Percentiles rank a stretch among this genome's conserved stretches.
Evolutionary conservation across 2,888 invertebrate genomes (phyloP).

Genomic region (Platycnemis pennipes): DNA sequence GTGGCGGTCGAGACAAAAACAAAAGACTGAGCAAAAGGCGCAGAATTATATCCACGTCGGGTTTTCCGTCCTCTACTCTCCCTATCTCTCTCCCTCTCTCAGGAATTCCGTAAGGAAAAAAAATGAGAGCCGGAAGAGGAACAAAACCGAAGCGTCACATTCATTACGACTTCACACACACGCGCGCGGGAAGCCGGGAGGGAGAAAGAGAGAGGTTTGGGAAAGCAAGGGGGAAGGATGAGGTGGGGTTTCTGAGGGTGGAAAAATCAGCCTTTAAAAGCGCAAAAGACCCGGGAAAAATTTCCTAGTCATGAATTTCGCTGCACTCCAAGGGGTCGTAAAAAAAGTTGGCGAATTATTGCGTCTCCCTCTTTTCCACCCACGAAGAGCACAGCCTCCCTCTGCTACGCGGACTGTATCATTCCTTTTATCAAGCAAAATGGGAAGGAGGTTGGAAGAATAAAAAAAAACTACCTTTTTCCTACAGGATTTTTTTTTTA

Average conservation of each 20-base stretch:
- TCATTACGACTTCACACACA: constrained; percentile 50
- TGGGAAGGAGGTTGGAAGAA: neutral
- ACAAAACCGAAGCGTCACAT: constrained; percentile 40
- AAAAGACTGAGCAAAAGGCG: constrained; percentile 23
- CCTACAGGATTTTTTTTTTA: neutral
- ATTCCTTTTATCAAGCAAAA: constrained; percentile 1
- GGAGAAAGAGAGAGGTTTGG: neutral
- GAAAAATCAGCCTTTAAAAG: constrained; percentile 51
- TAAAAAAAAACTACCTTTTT: constrained; percentile 32
- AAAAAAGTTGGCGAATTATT: constrained; percentile 63
- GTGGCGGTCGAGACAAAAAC: neutral
- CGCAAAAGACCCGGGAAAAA: constrained; percentile 39
- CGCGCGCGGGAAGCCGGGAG: neutral
- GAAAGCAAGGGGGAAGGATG: neutral
- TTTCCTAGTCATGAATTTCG: constrained; percentile 54
- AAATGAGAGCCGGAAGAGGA: neutral
- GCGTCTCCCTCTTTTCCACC: neutral
- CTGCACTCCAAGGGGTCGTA: constrained; percentile 61
- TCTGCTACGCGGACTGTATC: neutral
- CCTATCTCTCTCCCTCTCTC: neutral
- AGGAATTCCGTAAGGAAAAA: constrained; percentile 9
- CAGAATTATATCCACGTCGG: constrained; percentile 34
- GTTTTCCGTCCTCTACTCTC: neutral
- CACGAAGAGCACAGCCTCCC: neutral
- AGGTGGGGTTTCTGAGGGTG: neutral